These are phyloP conservation scores for Eristalinus sepulchralis DNA, from an alignment of 2,888 invertebrate species.

Conservation along the genomic window DNA sequence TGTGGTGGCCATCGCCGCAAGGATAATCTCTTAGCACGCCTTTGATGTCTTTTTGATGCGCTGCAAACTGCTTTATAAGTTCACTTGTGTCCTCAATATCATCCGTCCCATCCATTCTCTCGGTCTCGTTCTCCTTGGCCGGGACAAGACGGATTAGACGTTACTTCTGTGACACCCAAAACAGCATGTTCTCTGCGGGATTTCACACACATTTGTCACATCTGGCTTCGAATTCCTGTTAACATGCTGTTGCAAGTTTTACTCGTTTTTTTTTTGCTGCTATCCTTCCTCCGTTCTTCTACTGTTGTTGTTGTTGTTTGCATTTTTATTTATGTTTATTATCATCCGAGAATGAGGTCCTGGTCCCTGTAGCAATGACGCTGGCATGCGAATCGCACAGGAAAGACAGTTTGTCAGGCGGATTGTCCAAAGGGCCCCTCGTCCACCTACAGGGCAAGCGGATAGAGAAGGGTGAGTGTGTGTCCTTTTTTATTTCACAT, in stretches of 20 bases:
- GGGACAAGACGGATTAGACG: slow-evolving; percentile 42
- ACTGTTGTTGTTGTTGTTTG: slow-evolving; percentile 35
- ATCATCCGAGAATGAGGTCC: slow-evolving; percentile 40
- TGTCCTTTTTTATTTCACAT: slow-evolving; percentile 48
- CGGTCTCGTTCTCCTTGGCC: not conserved
- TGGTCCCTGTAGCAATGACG: slow-evolving; percentile 5
- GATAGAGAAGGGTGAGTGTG: slow-evolving; percentile 1
- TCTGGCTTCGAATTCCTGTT: slow-evolving; percentile 61
- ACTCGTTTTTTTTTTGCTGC: slow-evolving; percentile 72
- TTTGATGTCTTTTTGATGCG: slow-evolving; percentile 69
- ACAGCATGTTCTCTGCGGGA: not conserved
- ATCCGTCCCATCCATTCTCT: slow-evolving; percentile 15
- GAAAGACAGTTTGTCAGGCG: slow-evolving; percentile 59
- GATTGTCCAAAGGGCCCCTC: slow-evolving; percentile 5
- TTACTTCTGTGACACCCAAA: slow-evolving; percentile 25
- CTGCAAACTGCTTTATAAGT: slow-evolving; percentile 35
- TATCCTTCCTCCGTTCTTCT: slow-evolving; percentile 64
- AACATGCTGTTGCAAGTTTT: slow-evolving; percentile 55
- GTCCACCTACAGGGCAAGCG: slow-evolving; percentile 8
- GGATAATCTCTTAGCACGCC: slow-evolving; percentile 33
- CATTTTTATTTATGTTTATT: slow-evolving; percentile 72
- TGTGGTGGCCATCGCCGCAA: not conserved
- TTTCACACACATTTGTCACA: slow-evolving; percentile 60
- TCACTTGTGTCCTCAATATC: slow-evolving; percentile 26
- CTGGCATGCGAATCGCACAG: slow-evolving; percentile 52